phyloP scores from a whole-genome alignment of 2,888 invertebrate species.

The Mystacides longicornis region DNA sequence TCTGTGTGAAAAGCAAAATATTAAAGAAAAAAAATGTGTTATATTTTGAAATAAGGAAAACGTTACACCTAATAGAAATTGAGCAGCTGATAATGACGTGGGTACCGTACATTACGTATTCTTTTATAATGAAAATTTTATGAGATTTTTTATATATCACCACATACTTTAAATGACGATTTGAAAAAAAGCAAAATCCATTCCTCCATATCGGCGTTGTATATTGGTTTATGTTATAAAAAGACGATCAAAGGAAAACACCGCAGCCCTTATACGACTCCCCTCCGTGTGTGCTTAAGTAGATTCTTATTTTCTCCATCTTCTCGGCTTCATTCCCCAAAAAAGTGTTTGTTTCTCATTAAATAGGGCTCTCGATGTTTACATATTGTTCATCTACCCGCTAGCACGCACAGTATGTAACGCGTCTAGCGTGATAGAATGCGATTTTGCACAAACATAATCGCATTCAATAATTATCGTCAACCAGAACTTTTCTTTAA shows the following conservation, averaged over 20 bases:
- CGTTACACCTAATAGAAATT: too few species aligned
- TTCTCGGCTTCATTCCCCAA: not conserved
- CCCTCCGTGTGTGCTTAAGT: not conserved
- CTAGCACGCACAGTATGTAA: not conserved
- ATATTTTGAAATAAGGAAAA: too few species aligned
- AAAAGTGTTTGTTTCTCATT: constrained; percentile 9
- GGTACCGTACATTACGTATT: too few species aligned
- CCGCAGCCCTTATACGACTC: not conserved
- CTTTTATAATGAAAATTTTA: not conserved
- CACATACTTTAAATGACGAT: not conserved
- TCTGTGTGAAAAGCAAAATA: too few species aligned
- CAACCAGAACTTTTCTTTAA: too few species aligned
- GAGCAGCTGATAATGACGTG: too few species aligned
- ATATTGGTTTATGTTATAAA: constrained; percentile 8
- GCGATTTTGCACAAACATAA: too few species aligned
- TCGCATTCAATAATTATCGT: too few species aligned
- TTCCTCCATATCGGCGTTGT: constrained; percentile 3
- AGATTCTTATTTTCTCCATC: not conserved
- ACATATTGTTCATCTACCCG: not conserved
- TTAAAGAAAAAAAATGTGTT: too few species aligned
- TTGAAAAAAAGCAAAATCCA: constrained; percentile 3
- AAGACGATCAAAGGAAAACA: constrained; percentile 9
- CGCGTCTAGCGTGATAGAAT: too few species aligned
- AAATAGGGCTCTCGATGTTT: constrained; percentile 4
- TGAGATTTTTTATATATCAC: not conserved